phyloP scores from a whole-genome alignment of 2,888 invertebrate genomes.

The Parnassius apollo region DNA sequence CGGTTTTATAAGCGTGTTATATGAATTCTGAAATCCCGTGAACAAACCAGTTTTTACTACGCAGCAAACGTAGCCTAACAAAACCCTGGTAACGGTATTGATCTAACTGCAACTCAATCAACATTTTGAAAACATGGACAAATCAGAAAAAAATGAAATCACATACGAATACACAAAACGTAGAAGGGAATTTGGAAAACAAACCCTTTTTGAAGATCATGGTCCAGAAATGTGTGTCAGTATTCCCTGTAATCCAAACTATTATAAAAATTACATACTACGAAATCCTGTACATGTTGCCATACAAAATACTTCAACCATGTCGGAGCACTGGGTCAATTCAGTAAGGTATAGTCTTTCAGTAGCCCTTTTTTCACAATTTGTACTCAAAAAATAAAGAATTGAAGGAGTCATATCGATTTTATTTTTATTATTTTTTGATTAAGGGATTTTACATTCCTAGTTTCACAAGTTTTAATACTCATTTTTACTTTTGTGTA shows the following conservation, averaged over 20 bases:
- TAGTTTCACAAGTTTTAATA: too few species aligned
- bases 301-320: slow-evolving; percentile 82
- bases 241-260: slow-evolving; percentile 82
- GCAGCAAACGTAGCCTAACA: not conserved
- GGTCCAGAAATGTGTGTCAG: slow-evolving; percentile 84
- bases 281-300: slow-evolving; percentile 83
- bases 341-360: slow-evolving; percentile 66
- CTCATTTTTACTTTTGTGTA: too few species aligned
- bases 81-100: slow-evolving; percentile 27
- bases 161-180: slow-evolving; percentile 84
- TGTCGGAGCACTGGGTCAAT: slow-evolving; percentile 84
- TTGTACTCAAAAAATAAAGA: too few species aligned
- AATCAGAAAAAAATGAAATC: slow-evolving; percentile 61
- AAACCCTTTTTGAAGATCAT: slow-evolving; percentile 85
- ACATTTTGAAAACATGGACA: slow-evolving; percentile 48
- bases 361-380: not conserved
- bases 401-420: too few species aligned
- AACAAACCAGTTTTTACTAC: too few species aligned
- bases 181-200: slow-evolving; percentile 86
- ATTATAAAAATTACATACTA: slow-evolving; percentile 77
- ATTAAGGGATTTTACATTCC: too few species aligned
- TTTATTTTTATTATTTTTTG: too few species aligned
- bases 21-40: too few species aligned
- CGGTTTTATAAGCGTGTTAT: too few species aligned
- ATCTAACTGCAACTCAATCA: slow-evolving; percentile 32